Base-by-base conservation (phyloP, 2,888 invertebrate species). In the Himalopsyche anomala region DNA sequence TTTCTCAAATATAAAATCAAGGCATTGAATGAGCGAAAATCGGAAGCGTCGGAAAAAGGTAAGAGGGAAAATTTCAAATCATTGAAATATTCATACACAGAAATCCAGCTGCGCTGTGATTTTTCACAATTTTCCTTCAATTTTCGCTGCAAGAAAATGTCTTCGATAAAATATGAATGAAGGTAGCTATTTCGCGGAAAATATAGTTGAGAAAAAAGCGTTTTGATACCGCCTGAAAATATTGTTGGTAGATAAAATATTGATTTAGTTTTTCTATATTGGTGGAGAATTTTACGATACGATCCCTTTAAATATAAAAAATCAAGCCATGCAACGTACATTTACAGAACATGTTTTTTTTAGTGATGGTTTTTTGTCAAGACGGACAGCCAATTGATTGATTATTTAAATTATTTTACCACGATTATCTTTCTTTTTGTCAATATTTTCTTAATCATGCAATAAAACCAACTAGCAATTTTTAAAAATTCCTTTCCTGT, bases 211-310 rank as follows among this genome's bases (percentile, higher is more conserved):
- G 51, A 15, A 51, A 51, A 45, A 51, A 51, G 15, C 51, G 5
- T 51, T 51, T 51, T 15, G 15, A 4, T 51, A 15, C 51, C 8
- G 15, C 15, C 15, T 51, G 51, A 51, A 51, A 42, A 81, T 38
- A 51, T 74, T 28, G 28, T 83, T 51, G 45, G 15, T 79, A 54
- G 83, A 83, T 83, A 79, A 83, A 74, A 83, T 79, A 83, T 83
- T 83, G 74, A 51, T 83, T 4, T 15, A 15, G 15, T 15, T 15
- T 51, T 51, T 51, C 15, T 15, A 4, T 51, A 45, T 45, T 9
- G 2, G 9, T 9, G 9, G 45, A 11, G 2, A 45, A 45, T 9
- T 45, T 45, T 8, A 45, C 2, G 45, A 45, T 45, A 45, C 9
- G 45, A 45, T 45, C 9, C 2, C 5, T 42, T 42, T 42, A 5